These are phyloP conservation scores for Oncorhynchus kisutch DNA, from an alignment of 2,113 vertebrate genomes.

Conservation along the genomic window DNA sequence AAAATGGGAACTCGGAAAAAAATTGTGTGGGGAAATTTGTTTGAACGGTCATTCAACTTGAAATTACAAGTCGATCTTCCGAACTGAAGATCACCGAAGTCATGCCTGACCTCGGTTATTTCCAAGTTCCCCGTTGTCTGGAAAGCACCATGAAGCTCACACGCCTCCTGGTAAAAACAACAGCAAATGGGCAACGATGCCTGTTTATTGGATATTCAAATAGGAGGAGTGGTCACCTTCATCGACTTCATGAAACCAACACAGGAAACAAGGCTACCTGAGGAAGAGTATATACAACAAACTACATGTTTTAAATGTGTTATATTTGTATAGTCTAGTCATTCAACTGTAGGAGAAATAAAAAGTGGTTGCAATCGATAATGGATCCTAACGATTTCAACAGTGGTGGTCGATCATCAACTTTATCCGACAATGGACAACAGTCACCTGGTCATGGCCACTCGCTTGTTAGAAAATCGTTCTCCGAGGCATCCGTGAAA, in stretches of 20 bases:
- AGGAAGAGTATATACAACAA: background rate
- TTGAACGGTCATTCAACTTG: too few relatives aligned
- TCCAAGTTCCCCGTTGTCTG: too few relatives aligned
- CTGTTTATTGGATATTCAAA: too few relatives aligned
- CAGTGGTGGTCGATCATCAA: background rate
- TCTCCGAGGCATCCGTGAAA: slow-evolving; percentile 56
- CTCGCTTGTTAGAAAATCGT: background rate
- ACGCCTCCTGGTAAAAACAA: background rate
- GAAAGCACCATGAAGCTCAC: background rate
- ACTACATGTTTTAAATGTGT: background rate
- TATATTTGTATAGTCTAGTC: background rate
- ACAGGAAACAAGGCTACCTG: background rate
- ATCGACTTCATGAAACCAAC: too few relatives aligned
- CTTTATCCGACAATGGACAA: slow-evolving; percentile 15
- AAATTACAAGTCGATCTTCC: too few relatives aligned
- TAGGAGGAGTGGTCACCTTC: too few relatives aligned
- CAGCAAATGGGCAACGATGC: background rate
- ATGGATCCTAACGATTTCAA: slow-evolving; percentile 45
- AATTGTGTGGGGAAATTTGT: too few relatives aligned
- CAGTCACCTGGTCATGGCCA: too few relatives aligned
- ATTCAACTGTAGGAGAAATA: background rate
- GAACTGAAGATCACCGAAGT: too few relatives aligned
- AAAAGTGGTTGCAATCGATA: background rate
- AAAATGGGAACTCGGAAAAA: too few relatives aligned
- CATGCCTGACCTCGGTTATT: too few relatives aligned